Percentiles rank a stretch among this genome's conserved stretches.
Conservation (phyloP, 2,888 invertebrate species). For the Leucania comma region DNA sequence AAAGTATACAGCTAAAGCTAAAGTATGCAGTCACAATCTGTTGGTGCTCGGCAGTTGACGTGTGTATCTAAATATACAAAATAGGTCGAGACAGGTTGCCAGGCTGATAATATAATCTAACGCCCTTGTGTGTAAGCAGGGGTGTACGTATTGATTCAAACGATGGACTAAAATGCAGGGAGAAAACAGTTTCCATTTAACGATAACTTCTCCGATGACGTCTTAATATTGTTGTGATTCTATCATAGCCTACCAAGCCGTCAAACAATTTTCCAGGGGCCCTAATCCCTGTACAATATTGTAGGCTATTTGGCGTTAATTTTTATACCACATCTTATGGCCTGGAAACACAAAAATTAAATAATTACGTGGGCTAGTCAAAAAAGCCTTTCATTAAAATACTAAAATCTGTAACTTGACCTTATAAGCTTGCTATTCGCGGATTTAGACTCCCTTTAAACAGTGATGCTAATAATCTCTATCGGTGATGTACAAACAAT, state of each 20-base stretch:
- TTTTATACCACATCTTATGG: not conserved
- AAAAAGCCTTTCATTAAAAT: not conserved
- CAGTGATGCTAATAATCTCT: constrained; percentile 21
- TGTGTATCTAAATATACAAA: constrained; percentile 10
- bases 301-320: not conserved
- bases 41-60: not conserved
- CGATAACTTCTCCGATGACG: too few relatives aligned
- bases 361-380: not conserved
- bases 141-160: constrained; percentile 1
- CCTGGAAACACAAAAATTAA: not conserved
- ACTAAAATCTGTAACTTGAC: not conserved
- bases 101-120: not conserved
- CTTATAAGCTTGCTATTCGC: not conserved
- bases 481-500: constrained; percentile 14
- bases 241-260: too few relatives aligned
- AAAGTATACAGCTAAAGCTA: not conserved
- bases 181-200: not conserved
- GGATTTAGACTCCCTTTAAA: constrained; percentile 10
- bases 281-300: too few relatives aligned
- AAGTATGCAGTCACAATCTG: not conserved
- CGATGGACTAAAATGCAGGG: not conserved
- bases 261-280: too few relatives aligned
- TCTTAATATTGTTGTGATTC: too few relatives aligned
- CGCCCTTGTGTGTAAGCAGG: not conserved
- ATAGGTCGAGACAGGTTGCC: not conserved